Percentiles rank a stretch among this genome's conserved stretches.
phyloP scores from a whole-genome alignment of 2,888 invertebrate genomes.

The Thereva unica region DNA sequence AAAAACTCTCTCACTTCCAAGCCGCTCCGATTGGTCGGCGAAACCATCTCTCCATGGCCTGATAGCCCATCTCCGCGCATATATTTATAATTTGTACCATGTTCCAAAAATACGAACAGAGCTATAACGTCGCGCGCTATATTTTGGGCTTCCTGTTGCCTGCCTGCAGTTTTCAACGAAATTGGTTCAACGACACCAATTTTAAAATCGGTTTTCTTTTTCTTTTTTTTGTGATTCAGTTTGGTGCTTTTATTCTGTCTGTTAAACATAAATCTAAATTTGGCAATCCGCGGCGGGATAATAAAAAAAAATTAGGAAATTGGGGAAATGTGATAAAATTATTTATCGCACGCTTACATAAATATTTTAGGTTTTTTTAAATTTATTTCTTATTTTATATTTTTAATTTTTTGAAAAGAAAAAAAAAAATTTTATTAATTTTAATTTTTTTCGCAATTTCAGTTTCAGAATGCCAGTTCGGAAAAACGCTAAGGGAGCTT shows the following conservation, averaged over 20 bases:
- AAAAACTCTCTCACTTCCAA: too few species aligned
- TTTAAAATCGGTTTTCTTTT: not conserved
- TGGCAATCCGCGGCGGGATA: too few species aligned
- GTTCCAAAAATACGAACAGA: constrained; percentile 22
- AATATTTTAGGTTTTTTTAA: not conserved
- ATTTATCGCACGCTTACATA: not conserved
- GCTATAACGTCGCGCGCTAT: constrained; percentile 10
- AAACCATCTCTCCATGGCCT: too few species aligned
- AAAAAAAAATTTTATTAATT: constrained; percentile 1
- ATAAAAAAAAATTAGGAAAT: not conserved
- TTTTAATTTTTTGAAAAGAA: constrained; percentile 4
- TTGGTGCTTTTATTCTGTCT: too few species aligned
- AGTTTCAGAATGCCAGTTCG: constrained; percentile 90
- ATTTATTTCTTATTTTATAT: not conserved
- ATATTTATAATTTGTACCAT: not conserved
- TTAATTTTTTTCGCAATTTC: constrained; percentile 49
- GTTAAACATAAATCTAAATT: too few species aligned
- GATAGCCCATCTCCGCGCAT: too few species aligned
- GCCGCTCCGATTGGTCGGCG: too few species aligned
- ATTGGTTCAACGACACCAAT: not conserved
- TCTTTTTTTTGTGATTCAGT: too few species aligned
- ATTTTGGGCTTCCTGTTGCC: constrained; percentile 6
- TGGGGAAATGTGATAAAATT: not conserved
- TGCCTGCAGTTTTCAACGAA: too few species aligned
- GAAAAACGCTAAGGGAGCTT: constrained; percentile 82